Evolutionary conservation across 1,140 invertebrate genomes (phyloP), one percentile per base, ranked within the genome.

Genomic region (Drosophila pandora): DNA sequence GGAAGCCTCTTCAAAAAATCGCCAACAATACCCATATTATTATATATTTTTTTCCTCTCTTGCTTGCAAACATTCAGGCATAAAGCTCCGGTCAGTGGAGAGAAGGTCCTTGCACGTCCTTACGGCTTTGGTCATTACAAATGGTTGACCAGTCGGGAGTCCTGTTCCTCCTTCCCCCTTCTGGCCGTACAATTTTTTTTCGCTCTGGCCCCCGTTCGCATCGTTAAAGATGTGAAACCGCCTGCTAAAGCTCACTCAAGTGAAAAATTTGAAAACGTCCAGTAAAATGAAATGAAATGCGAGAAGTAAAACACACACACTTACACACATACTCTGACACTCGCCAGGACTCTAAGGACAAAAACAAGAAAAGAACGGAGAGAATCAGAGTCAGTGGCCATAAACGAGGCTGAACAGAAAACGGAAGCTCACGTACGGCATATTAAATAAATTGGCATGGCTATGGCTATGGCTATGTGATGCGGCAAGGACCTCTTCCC

Each of bases 361-460:
- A 39, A 30, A 45, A 12, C 34, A n/a, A 21, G 10, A 41, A 53
- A 13, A 32, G 22, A 43, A 55, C 43, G 32, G 32, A 21, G 43
- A 41, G 57, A 58, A 54, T 49, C 54, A 41, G 45, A 69, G 48
- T 49, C 53, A 62, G 57, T 34, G 55, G 67, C 50, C 55, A 49
- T 75, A 67, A 67, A 54, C 48, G 70, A 48, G 59, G 13, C 72
- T 28, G 60, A 61, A 75, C 58, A 30, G 56, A 53, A 65, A 47
- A 59, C 79, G 70, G 62, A 90, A 80, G 56, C 77, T 74, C 81
- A 90, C 85, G 85, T 89, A 76, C 71, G 75, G 80, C 88, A 85
- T 90, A 90, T 90, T 85, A 85, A 90, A 90, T 90, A 85, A 83
- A 88, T 89, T 88, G 83, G 71, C 79, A 85, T 65, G 55, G 64